Evolutionary conservation across 2,888 invertebrate species (phyloP), one percentile per base, ranked within the genome.

Genomic region (Tenodera sinensis): DNA sequence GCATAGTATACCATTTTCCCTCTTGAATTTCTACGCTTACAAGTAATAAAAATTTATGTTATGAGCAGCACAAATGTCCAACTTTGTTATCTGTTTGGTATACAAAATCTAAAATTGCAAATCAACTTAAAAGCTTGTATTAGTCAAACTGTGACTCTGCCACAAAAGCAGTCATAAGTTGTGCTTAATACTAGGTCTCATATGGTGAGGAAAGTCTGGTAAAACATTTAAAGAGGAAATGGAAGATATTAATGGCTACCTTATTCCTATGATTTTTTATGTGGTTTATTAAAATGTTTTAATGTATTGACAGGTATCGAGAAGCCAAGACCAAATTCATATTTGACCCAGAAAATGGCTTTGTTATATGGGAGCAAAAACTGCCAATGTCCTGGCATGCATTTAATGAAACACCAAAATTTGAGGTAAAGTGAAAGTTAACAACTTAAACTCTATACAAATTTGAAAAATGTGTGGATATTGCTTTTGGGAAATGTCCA

Each of bases 341-440:
- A 88, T 98, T 97, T 93, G 97, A 97, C 92, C 97, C 97, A 0
- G 95, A 96, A 87, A 94, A 95, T 34, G 98, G 98, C 6, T 93
- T 96, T 87, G 95, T 98, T 91, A 95, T 96, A 87, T 93, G 97
- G 85, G 97, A 98, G 92, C 98, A 98, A 92, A 98, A 98, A 92
- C 94, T 98, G 83, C 98, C 98, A 0, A 97, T 98, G 95, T 97
- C 98, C 0, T 98, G 98, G 98, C 97, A 98, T 93, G 96, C 97
- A 0, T 98, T 98, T 93, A 97, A 98, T 93, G 96, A 97, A 91
- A 97, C 97, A 0, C 98, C 98, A 0, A 96, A 96, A 92, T 97
- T 97, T 92, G 94, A 95, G 92, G 95, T 95, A 93, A 92, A 91
- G 20, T 84, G 42, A 25, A 30, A 83, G 27, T 89, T 28, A 88